These are phyloP conservation scores for Calephelis perditalis DNA, from an alignment of 2,888 invertebrate genomes.

Conservation along the genomic window DNA sequence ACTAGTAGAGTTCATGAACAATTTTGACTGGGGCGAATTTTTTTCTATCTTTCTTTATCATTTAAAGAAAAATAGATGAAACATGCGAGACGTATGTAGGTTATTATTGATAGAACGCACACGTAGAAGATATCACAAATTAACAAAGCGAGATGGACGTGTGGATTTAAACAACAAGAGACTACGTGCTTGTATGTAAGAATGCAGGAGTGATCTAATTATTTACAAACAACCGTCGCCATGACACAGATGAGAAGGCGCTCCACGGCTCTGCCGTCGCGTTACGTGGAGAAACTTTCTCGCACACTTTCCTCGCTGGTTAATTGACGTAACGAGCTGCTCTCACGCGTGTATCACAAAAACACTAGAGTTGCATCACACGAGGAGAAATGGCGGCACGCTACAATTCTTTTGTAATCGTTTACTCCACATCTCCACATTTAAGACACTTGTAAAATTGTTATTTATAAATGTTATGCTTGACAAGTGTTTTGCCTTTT, in stretches of 20 bases:
- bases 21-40: no score
- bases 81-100: no score
- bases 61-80: no score
- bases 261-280: slow-evolving; percentile 34
- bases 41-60: no score
- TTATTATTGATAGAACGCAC: background rate
- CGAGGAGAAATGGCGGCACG: slow-evolving; percentile 73
- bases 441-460: no score
- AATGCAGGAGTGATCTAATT: slow-evolving; percentile 39
- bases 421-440: slow-evolving; percentile 14
- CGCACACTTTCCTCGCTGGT: slow-evolving; percentile 65
- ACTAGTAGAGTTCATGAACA: no score
- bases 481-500: no score
- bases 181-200: slow-evolving; percentile 44
- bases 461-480: no score
- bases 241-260: slow-evolving; percentile 54
- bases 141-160: slow-evolving; percentile 27
- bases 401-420: slow-evolving; percentile 53
- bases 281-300: slow-evolving; percentile 70
- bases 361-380: slow-evolving; percentile 69
- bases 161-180: slow-evolving; percentile 35
- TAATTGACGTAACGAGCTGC: slow-evolving; percentile 75
- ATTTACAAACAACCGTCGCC: slow-evolving; percentile 69
- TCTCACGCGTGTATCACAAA: slow-evolving; percentile 66
- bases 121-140: slow-evolving; percentile 10